These are phyloP conservation scores for Ceyx melanurus DNA, from an alignment of 2,113 vertebrate genomes.

Conservation along the genomic window DNA sequence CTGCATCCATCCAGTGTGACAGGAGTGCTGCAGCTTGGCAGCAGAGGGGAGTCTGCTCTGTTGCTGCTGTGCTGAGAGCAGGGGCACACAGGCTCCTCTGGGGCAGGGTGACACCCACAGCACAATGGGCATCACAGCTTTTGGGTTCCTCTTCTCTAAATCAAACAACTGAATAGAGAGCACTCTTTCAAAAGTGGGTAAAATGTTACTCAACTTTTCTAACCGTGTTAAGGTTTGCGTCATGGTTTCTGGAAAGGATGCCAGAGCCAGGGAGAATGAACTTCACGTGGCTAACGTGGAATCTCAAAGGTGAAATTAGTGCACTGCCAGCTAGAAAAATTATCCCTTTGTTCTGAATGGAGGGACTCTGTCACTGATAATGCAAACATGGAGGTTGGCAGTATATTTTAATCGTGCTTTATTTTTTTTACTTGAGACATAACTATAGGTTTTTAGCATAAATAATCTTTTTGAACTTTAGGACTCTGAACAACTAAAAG, in stretches of 20 bases:
- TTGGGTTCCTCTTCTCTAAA: not conserved
- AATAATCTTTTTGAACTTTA: not conserved
- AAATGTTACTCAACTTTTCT: not conserved
- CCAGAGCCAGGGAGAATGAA: not conserved
- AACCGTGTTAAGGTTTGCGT: not conserved
- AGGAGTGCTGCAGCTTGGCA: not conserved
- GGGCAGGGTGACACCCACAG: accelerated
- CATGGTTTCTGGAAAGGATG: not conserved
- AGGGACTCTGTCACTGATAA: not conserved
- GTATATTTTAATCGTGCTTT: not conserved
- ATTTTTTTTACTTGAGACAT: not conserved
- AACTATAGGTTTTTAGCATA: not conserved
- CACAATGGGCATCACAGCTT: not conserved
- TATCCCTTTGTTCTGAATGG: not conserved
- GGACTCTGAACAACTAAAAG: not conserved
- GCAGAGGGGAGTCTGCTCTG: not conserved
- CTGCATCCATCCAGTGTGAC: not conserved
- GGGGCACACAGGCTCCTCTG: not conserved
- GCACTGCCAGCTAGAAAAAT: not conserved
- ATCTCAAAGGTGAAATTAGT: not conserved
- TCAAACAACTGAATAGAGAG: not conserved
- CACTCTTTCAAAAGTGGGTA: not conserved
- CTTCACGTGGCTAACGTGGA: not conserved
- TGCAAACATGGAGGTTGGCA: not conserved
- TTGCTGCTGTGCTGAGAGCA: not conserved